Percentiles rank a stretch among this genome's conserved stretches.
Evolutionary conservation across 2,888 invertebrate genomes (phyloP).

Genomic region (Tachina lurida): DNA sequence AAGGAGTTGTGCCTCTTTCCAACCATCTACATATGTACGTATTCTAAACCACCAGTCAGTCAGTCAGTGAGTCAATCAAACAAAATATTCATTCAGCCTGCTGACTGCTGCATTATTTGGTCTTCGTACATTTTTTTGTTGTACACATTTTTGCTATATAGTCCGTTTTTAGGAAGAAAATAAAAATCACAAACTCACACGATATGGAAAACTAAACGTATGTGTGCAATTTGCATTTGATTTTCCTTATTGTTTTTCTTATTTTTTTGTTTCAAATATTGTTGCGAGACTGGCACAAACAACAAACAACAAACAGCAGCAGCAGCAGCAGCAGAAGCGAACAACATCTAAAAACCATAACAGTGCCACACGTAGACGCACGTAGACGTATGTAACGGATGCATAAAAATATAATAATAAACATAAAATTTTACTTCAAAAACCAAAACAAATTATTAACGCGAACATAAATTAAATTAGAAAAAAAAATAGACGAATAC

Average conservation of each 20-base stretch:
- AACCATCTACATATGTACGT: neutral
- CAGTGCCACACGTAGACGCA: constrained; percentile 82
- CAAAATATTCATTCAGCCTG: constrained; percentile 47
- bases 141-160: constrained; percentile 1
- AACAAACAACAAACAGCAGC: constrained; percentile 60
- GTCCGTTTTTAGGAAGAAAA: constrained; percentile 31
- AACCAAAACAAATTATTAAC: constrained; percentile 52
- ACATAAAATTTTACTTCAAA: constrained; percentile 39
- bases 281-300: constrained; percentile 54
- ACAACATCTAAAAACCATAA: constrained; percentile 78
- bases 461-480: constrained; percentile 41
- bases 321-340: constrained; percentile 48
- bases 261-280: constrained; percentile 59
- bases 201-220: constrained; percentile 49
- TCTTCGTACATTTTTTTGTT: neutral
- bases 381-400: constrained; percentile 79
- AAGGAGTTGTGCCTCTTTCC: constrained; percentile 30
- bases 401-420: constrained; percentile 53
- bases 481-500: constrained; percentile 24
- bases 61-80: constrained; percentile 19
- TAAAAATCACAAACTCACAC: constrained; percentile 41
- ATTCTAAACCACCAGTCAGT: constrained; percentile 40
- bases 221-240: constrained; percentile 72
- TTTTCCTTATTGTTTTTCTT: constrained; percentile 64
- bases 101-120: constrained; percentile 35